Evolutionary conservation across 64 coral and sea anemone genomes (phyloP).

Genomic region (Acropora tenuis): DNA sequence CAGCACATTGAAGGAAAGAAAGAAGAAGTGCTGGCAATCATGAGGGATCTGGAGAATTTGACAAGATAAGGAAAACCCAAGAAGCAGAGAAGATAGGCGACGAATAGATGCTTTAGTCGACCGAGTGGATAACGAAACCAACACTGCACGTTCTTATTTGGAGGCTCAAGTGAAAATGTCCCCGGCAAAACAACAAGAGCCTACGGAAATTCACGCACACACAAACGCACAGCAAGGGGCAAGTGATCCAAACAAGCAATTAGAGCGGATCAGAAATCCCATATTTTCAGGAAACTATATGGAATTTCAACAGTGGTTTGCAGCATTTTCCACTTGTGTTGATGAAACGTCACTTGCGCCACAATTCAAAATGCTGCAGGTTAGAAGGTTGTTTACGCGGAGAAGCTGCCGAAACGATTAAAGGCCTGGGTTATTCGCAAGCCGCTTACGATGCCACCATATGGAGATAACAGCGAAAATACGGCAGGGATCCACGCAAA

Average conservation of each 20-base stretch:
- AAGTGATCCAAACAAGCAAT: background rate
- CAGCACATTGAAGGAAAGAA: too few species aligned
- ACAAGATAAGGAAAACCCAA: background rate
- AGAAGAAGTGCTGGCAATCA: background rate
- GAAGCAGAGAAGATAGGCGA: background rate
- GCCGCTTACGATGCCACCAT: constrained; percentile 24
- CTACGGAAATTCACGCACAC: background rate
- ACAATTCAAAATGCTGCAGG: constrained; percentile 42
- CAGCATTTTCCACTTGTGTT: constrained; percentile 46
- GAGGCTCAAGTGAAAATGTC: background rate
- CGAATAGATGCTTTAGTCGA: background rate
- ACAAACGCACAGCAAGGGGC: background rate
- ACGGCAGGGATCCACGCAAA: constrained; percentile 58
- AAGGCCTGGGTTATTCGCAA: constrained; percentile 34
- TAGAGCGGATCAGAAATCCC: constrained; percentile 40
- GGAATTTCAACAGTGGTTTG: background rate
- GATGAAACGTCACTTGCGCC: background rate
- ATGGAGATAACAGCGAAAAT: constrained; percentile 25
- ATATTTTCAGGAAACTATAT: constrained; percentile 29
- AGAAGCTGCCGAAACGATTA: constrained; percentile 22
- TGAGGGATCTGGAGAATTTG: background rate
- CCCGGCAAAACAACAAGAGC: background rate
- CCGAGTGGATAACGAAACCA: background rate
- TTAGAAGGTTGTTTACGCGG: too few species aligned
- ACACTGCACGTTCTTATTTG: background rate